phyloP scores from a whole-genome alignment of 1,140 invertebrate species.

The Zaprionus capensis region DNA sequence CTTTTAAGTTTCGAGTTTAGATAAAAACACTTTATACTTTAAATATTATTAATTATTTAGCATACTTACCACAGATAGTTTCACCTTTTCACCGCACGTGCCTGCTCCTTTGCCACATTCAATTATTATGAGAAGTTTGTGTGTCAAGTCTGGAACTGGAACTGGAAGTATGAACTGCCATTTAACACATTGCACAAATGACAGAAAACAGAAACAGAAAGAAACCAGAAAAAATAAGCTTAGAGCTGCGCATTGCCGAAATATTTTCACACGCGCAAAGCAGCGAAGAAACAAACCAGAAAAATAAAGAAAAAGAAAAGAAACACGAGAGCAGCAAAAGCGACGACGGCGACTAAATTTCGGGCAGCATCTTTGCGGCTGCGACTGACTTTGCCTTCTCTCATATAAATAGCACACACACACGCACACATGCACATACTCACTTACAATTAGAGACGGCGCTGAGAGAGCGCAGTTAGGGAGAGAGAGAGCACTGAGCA shows the following conservation, averaged over 20 bases:
- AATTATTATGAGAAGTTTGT: conserved; percentile 72
- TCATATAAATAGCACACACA: conserved; percentile 70
- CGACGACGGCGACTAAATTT: conserved; percentile 44
- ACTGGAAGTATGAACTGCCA: conserved; percentile 58
- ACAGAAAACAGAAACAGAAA: conserved; percentile 35
- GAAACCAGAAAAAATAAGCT: conserved; percentile 48
- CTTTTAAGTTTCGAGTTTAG: conserved; percentile 48
- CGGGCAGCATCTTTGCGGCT: conserved; percentile 53
- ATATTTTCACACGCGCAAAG: conserved; percentile 76
- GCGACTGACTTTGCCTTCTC: conserved; percentile 46
- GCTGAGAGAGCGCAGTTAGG: conserved; percentile 6
- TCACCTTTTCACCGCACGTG: conserved; percentile 60
- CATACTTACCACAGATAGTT: conserved; percentile 35
- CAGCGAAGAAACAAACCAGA: conserved; percentile 13
- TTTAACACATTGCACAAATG: conserved; percentile 66
- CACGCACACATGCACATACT: conserved; percentile 38
- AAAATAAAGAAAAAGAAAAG: conserved; percentile 11
- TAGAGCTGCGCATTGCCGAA: conserved; percentile 56
- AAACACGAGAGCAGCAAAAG: conserved; percentile 11
- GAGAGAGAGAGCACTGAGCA: background rate
- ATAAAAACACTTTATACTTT: conserved; percentile 7
- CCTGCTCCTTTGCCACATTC: conserved; percentile 55
- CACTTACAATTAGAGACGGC: conserved; percentile 54
- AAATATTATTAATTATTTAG: background rate
- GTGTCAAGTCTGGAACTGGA: conserved; percentile 52